Base-by-base conservation (phyloP, 2,113 vertebrate genomes). In the Dinomys branickii region DNA sequence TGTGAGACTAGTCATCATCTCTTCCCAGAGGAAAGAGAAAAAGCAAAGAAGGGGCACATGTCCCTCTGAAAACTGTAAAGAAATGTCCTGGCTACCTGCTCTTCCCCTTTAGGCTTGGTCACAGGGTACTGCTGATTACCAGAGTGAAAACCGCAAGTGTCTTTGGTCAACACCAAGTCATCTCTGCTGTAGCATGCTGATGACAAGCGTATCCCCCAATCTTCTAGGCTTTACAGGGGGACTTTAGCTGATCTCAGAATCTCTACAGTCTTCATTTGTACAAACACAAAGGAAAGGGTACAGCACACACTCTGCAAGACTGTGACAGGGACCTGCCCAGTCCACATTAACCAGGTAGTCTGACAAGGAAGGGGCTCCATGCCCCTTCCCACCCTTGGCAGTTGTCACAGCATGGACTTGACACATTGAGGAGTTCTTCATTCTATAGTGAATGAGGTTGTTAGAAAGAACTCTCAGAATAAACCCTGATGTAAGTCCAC, bases 61-160 rank as follows among this genome's bases (percentile, higher is more conserved):
- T 65, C 8, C 33, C 47, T 63, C 56, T 47, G 59, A 26, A 16
- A 4, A 6, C 41, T 35, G 7, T 10, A 7, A 13, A 1, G 54
- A 65, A 35, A 5, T 0, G 30, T 35, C 26, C n/a, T 1, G 8
- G 13, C 35, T 13, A 8, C 30, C 47, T n/a, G 2, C 14, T 16
- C 52, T 16, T 11, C 35, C 1, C 54, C 33, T 2, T 19, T 3
- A 0, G 65, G 7, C 44, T 47, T 8, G 7, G 19, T 65, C n/a
- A 58, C 1, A 1, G 30, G 35, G 24, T 13, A 33, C 56, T 35
- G 58, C 58, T 58, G 22, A 44, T 5, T 38, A 35, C 50, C 38
- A 33, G 50, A 8, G 30, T 38, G 77, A 47, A 88, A 61, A 35
- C 33, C 24, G 30, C 9, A 52, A 6, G 50, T 56, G 28, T 41